Percentiles rank a stretch among this genome's conserved stretches.
These are phyloP conservation scores for Laupala kohalensis DNA, from an alignment of 1,140 invertebrate genomes.

Conservation along the genomic window DNA sequence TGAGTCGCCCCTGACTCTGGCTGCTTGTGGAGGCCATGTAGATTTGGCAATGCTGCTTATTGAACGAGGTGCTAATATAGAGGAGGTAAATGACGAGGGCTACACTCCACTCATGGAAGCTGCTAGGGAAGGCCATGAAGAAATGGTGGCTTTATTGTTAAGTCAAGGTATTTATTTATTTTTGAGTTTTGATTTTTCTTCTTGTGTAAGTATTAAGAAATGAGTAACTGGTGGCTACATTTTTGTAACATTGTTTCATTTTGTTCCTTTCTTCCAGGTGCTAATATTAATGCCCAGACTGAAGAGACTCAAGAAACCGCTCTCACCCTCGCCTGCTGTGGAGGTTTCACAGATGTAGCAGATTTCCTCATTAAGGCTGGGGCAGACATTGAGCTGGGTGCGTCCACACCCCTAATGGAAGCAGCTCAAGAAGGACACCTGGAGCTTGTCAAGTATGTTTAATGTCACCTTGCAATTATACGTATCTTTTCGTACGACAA, in stretches of 20 bases:
- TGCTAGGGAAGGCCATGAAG: conserved; percentile 93
- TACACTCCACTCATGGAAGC: conserved; percentile 99
- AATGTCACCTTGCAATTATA: background rate
- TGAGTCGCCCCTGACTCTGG: conserved; percentile 93
- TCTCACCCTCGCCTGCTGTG: conserved; percentile 90
- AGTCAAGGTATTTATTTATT: conserved; percentile 56
- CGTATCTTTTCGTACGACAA: too few relatives aligned
- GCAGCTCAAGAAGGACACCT: conserved; percentile 94
- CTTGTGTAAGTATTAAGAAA: background rate
- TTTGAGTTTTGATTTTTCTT: background rate
- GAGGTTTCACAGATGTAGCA: conserved; percentile 93
- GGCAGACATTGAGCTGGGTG: conserved; percentile 89
- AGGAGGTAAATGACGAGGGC: conserved; percentile 99
- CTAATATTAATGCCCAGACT: conserved; percentile 94
- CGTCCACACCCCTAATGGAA: conserved; percentile 96
- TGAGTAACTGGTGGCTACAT: too few relatives aligned
- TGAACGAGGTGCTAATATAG: conserved; percentile 94
- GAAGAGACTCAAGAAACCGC: conserved; percentile 98
- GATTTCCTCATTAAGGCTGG: conserved; percentile 92
- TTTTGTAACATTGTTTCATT: background rate
- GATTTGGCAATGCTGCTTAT: conserved; percentile 89
- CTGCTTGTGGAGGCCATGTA: conserved; percentile 95
- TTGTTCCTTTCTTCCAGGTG: conserved; percentile 38
- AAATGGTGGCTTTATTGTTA: conserved; percentile 90
- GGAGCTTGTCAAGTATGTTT: conserved; percentile 64